Conservation (phyloP, 1,140 invertebrate species). For the Argopecten irradians region DNA sequence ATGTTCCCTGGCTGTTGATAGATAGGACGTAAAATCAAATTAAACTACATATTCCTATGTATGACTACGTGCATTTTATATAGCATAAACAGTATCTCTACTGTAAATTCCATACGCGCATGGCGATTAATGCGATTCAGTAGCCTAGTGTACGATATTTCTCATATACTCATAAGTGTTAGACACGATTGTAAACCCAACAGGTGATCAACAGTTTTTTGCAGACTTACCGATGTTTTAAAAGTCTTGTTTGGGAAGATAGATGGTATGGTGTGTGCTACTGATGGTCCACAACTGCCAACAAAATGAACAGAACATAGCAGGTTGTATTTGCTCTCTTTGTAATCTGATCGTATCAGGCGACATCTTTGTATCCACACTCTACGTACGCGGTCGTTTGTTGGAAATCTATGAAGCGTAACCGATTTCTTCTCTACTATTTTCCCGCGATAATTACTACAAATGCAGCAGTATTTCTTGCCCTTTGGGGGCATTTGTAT, state of each 20-base stretch:
- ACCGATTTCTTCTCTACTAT: not conserved
- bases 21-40: too few relatives aligned
- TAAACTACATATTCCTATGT: not conserved
- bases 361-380: not conserved
- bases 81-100: not conserved
- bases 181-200: too few relatives aligned
- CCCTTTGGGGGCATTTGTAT: too few relatives aligned
- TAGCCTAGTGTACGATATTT: not conserved
- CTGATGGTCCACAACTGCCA: not conserved
- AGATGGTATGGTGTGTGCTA: not conserved
- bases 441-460: not conserved
- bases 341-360: not conserved
- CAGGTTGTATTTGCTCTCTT: not conserved
- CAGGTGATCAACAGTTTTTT: not conserved
- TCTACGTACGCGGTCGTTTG: not conserved
- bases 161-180: too few relatives aligned
- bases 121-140: not conserved
- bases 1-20: too few relatives aligned
- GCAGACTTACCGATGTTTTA: not conserved
- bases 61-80: not conserved
- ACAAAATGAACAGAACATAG: conserved; percentile 27
- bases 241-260: not conserved
- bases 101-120: not conserved
- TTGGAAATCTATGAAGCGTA: not conserved
- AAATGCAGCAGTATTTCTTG: not conserved